phyloP scores from a whole-genome alignment of 2,113 vertebrate species.

The Peromyscus polionotus region DNA sequence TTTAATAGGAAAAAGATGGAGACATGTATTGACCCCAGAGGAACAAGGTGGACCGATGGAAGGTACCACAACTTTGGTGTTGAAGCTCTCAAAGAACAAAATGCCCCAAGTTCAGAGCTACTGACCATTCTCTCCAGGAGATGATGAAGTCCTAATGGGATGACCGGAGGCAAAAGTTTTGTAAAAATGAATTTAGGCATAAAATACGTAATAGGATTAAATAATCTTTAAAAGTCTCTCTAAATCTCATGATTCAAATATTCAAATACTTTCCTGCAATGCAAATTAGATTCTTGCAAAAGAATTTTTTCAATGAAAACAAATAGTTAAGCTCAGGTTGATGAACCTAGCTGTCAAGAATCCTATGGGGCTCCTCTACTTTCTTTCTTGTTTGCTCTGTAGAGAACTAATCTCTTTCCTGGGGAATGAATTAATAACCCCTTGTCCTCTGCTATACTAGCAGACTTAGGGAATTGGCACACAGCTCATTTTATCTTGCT shows the following conservation, averaged over 20 bases:
- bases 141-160: neutral
- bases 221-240: slow-evolving; percentile 17
- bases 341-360: slow-evolving; percentile 42
- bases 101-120: neutral
- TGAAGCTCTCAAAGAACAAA: neutral
- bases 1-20: neutral
- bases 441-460: slow-evolving; percentile 61
- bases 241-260: slow-evolving; percentile 19
- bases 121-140: neutral
- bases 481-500: slow-evolving; percentile 56
- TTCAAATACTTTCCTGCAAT: slow-evolving; percentile 36
- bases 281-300: slow-evolving; percentile 50
- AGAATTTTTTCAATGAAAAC: slow-evolving; percentile 48
- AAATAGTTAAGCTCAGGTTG: slow-evolving; percentile 34
- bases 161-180: neutral
- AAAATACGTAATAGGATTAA: neutral
- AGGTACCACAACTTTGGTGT: neutral
- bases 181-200: neutral
- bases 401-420: slow-evolving; percentile 71
- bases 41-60: neutral
- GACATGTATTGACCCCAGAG: neutral
- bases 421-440: slow-evolving; percentile 64
- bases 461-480: slow-evolving; percentile 59
- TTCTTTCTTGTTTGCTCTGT: slow-evolving; percentile 57
- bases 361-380: slow-evolving; percentile 13